These are phyloP conservation scores for Phrynosoma platyrhinos DNA, from an alignment of 2,113 vertebrate species.

Conservation along the genomic window DNA sequence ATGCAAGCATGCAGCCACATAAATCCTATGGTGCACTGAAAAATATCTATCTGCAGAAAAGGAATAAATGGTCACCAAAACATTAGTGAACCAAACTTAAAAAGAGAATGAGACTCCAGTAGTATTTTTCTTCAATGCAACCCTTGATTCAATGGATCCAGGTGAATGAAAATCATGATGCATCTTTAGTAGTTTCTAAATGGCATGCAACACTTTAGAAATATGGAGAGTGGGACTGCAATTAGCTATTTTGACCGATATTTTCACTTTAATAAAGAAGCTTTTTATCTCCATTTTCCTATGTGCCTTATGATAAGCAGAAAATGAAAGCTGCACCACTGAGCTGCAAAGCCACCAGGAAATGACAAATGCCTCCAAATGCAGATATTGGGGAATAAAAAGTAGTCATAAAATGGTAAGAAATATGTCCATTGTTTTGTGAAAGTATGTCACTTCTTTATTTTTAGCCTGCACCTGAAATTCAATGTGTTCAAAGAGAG, in stretches of 20 bases:
- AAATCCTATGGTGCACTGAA: background rate
- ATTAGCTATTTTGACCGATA: background rate
- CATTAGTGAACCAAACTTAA: conserved; percentile 27
- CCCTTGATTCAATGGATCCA: conserved; percentile 21
- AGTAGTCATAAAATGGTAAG: conserved; percentile 5
- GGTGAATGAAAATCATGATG: conserved; percentile 23
- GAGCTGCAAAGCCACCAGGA: conserved; percentile 25
- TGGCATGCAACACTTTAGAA: background rate
- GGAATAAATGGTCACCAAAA: conserved; percentile 25
- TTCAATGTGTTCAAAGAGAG: background rate
- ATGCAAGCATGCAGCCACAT: background rate
- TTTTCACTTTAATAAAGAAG: background rate
- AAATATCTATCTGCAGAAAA: conserved; percentile 12
- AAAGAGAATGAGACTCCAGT: conserved; percentile 3
- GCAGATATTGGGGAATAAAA: background rate
- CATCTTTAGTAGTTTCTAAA: conserved; percentile 4
- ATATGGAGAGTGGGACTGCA: background rate
- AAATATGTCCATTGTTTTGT: background rate
- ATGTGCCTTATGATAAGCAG: background rate
- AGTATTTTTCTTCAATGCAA: conserved; percentile 19
- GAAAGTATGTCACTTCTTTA: background rate
- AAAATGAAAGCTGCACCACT: conserved; percentile 15
- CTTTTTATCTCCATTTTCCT: conserved; percentile 25
- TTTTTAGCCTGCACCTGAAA: background rate
- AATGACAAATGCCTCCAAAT: background rate